A percentile compares a stretch with the other conserved stretches of the same genome.
phyloP scores from a whole-genome alignment of 2,888 invertebrate genomes.

The Tenthredo amoena region DNA sequence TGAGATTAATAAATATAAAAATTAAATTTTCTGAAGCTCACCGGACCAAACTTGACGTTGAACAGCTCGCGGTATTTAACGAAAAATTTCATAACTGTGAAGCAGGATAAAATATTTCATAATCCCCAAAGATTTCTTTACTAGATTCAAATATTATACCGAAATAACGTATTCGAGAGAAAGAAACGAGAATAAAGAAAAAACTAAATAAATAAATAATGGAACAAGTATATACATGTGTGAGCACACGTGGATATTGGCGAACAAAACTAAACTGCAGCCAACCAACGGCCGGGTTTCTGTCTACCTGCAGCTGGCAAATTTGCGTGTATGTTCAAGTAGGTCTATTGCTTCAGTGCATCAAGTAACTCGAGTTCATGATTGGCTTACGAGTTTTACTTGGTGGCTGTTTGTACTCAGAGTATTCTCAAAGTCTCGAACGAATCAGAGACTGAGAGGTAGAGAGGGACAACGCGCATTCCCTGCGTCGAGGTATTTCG shows the following conservation, averaged over 20 bases:
- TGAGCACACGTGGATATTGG: background rate
- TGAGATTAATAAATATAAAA: background rate
- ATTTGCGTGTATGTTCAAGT: background rate
- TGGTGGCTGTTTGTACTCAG: background rate
- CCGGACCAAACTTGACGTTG: conserved; percentile 73
- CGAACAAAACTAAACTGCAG: background rate
- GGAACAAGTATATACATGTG: background rate
- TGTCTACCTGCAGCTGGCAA: background rate
- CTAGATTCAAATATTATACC: no score
- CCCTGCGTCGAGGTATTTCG: no score
- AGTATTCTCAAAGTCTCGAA: background rate
- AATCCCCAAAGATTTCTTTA: no score
- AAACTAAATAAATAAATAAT: background rate
- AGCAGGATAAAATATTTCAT: background rate
- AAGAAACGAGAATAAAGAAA: background rate
- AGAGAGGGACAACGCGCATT: no score
- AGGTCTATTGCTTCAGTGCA: background rate
- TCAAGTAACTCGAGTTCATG: conserved; percentile 12
- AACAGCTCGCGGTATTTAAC: conserved; percentile 73
- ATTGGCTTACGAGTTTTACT: conserved; percentile 7
- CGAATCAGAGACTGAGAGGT: background rate
- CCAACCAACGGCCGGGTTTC: background rate
- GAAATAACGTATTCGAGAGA: background rate
- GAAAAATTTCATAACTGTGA: conserved; percentile 71
- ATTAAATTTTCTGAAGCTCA: conserved; percentile 62